phyloP scores from a whole-genome alignment of 2,888 invertebrate genomes.

The Spodoptera littoralis region DNA sequence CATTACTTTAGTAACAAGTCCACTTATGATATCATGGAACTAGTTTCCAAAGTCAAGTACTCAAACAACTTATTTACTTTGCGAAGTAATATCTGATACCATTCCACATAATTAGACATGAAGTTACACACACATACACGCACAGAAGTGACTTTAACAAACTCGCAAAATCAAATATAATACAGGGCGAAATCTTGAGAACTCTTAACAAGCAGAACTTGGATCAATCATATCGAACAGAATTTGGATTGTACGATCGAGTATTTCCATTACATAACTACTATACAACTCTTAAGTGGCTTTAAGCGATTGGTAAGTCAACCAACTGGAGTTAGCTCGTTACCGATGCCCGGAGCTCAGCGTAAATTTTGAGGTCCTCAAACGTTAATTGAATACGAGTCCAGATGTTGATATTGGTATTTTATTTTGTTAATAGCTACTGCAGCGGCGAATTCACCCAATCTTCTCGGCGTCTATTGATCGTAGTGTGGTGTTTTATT shows the following conservation, averaged over 20 bases:
- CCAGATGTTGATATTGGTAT: conserved; percentile 9
- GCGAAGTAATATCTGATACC: conserved; percentile 18
- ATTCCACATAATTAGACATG: conserved; percentile 12
- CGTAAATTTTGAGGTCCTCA: conserved; percentile 51
- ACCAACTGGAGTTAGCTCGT: conserved; percentile 68
- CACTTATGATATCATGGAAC: no score
- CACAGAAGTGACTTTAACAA: conserved; percentile 19
- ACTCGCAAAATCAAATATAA: conserved; percentile 25
- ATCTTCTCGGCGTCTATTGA: no score
- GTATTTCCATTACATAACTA: conserved; percentile 67
- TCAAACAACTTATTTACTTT: conserved; percentile 9
- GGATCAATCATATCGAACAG: conserved; percentile 57
- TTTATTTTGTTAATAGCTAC: not conserved
- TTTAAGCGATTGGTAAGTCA: conserved; percentile 71
- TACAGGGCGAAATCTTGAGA: conserved; percentile 48
- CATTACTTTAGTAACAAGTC: no score
- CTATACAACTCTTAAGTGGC: conserved; percentile 59
- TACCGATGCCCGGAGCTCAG: conserved; percentile 60
- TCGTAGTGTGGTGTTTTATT: no score
- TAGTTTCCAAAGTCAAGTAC: no score
- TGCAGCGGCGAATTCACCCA: no score
- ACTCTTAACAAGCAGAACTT: conserved; percentile 56
- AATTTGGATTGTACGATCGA: conserved; percentile 53
- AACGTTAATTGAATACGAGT: conserved; percentile 30
- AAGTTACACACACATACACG: conserved; percentile 20